A percentile compares a stretch with the other conserved stretches of the same genome.
Evolutionary conservation across 2,888 invertebrate genomes (phyloP).

Genomic region (Drosophila paramelanica): DNA sequence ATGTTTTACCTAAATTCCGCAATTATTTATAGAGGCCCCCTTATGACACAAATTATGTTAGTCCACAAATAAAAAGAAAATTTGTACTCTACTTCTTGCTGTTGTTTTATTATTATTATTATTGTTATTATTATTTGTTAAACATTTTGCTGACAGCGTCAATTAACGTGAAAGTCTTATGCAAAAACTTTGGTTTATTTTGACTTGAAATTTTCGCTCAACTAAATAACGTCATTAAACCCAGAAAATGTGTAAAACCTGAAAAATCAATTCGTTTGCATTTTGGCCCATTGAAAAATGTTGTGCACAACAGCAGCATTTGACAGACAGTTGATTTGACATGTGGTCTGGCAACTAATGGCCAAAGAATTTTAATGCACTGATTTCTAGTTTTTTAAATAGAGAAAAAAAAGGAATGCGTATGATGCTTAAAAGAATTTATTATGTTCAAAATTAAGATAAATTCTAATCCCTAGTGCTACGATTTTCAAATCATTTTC

Average conservation of each 20-base stretch:
- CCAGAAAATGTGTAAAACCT: conserved; percentile 4
- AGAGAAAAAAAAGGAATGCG: neutral
- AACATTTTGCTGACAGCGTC: conserved; percentile 70
- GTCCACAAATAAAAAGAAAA: conserved; percentile 23
- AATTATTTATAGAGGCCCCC: conserved; percentile 68
- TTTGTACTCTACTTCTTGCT: conserved; percentile 7
- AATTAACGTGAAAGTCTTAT: conserved; percentile 62
- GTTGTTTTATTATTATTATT: conserved; percentile 18
- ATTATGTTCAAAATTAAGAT: neutral
- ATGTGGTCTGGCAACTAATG: conserved; percentile 35
- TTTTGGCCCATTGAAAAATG: conserved; percentile 25
- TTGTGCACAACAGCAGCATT: conserved; percentile 14
- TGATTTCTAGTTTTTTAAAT: neutral
- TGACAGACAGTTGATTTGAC: conserved; percentile 48
- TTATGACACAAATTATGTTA: conserved; percentile 44
- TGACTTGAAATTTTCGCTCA: conserved; percentile 26
- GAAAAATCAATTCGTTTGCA: conserved; percentile 61
- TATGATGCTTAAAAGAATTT: conserved; percentile 1
- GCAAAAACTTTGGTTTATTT: conserved; percentile 46
- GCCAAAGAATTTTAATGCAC: conserved; percentile 27
- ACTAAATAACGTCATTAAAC: conserved; percentile 51
- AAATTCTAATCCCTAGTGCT: neutral
- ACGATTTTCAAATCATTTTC: neutral
- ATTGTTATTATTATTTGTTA: conserved; percentile 21
- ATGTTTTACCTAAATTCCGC: conserved; percentile 79